Base-by-base conservation (phyloP, 92 coral and sea anemone species). In the Palythoa grandiflora region DNA sequence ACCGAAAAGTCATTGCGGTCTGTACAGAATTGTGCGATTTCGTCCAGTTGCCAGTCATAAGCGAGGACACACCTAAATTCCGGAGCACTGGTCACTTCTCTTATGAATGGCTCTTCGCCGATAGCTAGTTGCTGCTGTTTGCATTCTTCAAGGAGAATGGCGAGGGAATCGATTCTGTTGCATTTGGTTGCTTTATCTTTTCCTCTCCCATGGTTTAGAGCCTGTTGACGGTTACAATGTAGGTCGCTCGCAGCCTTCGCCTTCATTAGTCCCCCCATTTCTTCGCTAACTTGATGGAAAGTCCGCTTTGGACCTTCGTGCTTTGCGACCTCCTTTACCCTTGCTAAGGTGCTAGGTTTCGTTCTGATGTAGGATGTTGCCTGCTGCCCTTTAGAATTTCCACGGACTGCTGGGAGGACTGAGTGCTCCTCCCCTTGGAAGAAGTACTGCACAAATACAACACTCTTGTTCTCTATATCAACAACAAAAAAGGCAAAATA, bases 161-260 rank as follows among this genome's bases (percentile, higher is more conserved):
- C 28, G 28, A 28, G 28, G 28, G 28, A 59, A 65, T 87, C 89
- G 15, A 87, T 73, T 17, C 39, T 75, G 48, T 40, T 87, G n/a
- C 55, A n/a, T 16, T 61, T 76, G 55, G 65, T 21, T 60, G 68
- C 68, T 85, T 71, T 73, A 35, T 72, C 76, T 55, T 71, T 38
- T 35, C 85, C 77, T 17, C 84, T 50, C 17, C 85, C 20, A 55
- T 21, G 70, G 61, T 91, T 73, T 38, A 17, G 65, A 19, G 87
- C 89, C 74, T 88, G 94, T 20, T 91, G 78, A 39, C 87, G 68
- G 75, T 91, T 88, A 39, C 94, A 80, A 13, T 91, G 94, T 1
- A 88, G 80, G 77, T 91, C 89, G 79, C 94, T 91, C 50, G 91
- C 87, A 36, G 91, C 66, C 61, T 77, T 55, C 39, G 89, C 89